phyloP scores from a whole-genome alignment of 1,140 invertebrate genomes.

The Galleria mellonella region DNA sequence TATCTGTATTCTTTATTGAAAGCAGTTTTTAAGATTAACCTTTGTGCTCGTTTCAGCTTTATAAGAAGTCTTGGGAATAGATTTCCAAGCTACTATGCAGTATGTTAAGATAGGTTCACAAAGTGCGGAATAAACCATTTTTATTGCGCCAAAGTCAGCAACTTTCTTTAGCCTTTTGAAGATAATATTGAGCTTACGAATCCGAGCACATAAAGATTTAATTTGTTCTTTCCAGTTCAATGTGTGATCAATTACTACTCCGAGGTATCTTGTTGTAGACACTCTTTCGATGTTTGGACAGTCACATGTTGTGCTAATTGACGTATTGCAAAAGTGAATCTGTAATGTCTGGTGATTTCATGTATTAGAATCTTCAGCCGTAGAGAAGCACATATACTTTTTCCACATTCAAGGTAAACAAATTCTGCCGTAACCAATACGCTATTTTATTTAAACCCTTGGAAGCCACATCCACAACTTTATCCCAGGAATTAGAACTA shows the following conservation, averaged over 20 bases:
- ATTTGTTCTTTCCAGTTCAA: no score
- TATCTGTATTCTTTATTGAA: background rate
- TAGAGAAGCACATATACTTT: background rate
- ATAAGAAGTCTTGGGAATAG: no score
- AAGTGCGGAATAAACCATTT: background rate
- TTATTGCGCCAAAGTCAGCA: no score
- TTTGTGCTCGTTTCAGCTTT: no score
- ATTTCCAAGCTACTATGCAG: no score
- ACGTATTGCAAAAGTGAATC: background rate
- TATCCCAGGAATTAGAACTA: no score
- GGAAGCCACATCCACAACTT: background rate
- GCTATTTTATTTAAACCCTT: background rate
- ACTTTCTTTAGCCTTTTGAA: background rate
- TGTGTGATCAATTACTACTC: background rate
- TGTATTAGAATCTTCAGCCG: background rate
- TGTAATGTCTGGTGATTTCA: background rate
- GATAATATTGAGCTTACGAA: background rate
- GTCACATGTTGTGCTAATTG: no score
- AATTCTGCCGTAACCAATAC: background rate
- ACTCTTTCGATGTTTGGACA: background rate
- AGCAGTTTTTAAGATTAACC: background rate
- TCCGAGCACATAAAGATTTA: background rate
- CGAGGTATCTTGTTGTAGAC: background rate
- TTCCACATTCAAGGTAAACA: background rate
- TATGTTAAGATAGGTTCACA: background rate